Percentiles rank a stretch among this genome's conserved stretches.
These are phyloP conservation scores for Pseudomyrmex sp. DNA, from an alignment of 1,140 invertebrate genomes.

Conservation along the genomic window DNA sequence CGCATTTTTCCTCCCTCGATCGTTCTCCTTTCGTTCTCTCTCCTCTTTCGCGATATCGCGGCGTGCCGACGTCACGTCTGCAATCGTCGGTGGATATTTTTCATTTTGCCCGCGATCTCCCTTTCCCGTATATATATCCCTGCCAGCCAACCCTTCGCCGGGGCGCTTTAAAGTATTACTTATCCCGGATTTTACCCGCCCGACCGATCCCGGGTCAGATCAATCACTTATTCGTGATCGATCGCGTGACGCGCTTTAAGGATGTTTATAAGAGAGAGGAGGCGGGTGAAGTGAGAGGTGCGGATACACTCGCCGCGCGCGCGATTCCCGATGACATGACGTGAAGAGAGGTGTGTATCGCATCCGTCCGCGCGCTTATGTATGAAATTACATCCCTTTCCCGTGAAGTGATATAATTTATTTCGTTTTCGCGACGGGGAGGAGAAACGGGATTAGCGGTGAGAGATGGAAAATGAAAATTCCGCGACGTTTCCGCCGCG, in stretches of 20 bases:
- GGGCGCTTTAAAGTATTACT: constrained; percentile 57
- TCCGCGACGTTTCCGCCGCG: not conserved
- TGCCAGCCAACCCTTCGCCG: constrained; percentile 7
- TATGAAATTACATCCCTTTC: constrained; percentile 39
- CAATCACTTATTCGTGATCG: constrained; percentile 61
- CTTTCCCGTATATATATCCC: not conserved
- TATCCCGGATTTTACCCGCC: constrained; percentile 57
- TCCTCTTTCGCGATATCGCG: constrained; percentile 13
- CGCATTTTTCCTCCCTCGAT: not conserved
- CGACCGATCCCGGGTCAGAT: constrained; percentile 57
- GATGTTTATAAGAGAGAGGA: constrained; percentile 42
- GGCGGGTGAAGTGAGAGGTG: not conserved
- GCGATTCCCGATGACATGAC: constrained; percentile 41
- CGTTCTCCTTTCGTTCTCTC: not conserved
- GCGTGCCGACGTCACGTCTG: constrained; percentile 48
- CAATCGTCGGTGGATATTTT: constrained; percentile 58
- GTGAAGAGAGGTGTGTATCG: constrained; percentile 22
- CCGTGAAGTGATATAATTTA: not conserved
- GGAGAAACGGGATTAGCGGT: too few relatives aligned
- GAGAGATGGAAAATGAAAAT: too few relatives aligned
- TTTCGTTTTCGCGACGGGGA: not conserved
- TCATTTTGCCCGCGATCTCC: constrained; percentile 41
- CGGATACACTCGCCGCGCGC: constrained; percentile 18
- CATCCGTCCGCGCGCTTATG: constrained; percentile 1
- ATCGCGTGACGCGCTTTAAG: constrained; percentile 56